These are phyloP conservation scores for Phocoena phocoena DNA, from an alignment of 2,113 vertebrate genomes.

Conservation along the genomic window DNA sequence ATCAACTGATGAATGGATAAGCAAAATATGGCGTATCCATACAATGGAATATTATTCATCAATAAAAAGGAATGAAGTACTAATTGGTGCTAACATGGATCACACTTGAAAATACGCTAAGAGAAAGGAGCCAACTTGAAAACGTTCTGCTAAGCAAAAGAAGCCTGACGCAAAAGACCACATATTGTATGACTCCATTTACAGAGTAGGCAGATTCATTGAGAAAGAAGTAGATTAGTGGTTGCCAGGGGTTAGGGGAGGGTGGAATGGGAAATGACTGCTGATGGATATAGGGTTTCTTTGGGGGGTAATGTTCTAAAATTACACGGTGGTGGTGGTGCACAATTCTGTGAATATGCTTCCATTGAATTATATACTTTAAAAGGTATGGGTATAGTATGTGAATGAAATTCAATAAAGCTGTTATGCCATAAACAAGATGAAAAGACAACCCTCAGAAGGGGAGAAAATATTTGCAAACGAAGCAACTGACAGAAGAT, in stretches of 20 bases:
- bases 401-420: neutral
- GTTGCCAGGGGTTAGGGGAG: neutral
- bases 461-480: too few relatives aligned
- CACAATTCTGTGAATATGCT: neutral
- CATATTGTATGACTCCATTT: neutral
- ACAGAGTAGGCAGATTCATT: slow-evolving; percentile 1
- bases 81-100: neutral
- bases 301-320: neutral
- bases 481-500: too few relatives aligned
- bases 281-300: slow-evolving; percentile 8
- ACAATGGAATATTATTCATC: slow-evolving; percentile 28
- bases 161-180: neutral
- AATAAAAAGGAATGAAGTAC: slow-evolving; percentile 24
- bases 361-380: neutral
- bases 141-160: neutral
- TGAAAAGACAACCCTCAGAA: too few relatives aligned
- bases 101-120: neutral
- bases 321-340: neutral
- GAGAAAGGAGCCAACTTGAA: neutral
- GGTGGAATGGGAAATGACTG: neutral
- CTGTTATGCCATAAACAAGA: neutral
- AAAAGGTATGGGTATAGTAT: slow-evolving; percentile 17
- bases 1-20: slow-evolving; percentile 5
- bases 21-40: neutral
- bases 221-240: neutral